phyloP scores from a whole-genome alignment of 2,888 invertebrate species.

The Sinhomidia bicolor region DNA sequence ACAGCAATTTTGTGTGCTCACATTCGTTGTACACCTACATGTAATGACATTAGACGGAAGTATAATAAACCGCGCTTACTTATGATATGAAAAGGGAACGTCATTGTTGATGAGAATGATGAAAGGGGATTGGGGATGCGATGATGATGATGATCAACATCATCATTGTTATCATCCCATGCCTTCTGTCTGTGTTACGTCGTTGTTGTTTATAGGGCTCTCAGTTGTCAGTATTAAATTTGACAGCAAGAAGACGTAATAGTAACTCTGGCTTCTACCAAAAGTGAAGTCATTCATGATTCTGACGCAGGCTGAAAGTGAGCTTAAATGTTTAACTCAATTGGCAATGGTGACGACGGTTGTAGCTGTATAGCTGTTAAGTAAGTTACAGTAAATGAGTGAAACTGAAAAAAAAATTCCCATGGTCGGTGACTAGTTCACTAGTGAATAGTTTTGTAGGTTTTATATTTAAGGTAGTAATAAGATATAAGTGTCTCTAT shows the following conservation, averaged over 20 bases:
- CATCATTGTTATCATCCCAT: conserved; percentile 69
- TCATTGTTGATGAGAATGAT: conserved; percentile 44
- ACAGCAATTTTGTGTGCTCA: neutral
- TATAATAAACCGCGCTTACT: conserved; percentile 65
- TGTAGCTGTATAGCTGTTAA: neutral
- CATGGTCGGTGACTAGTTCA: conserved; percentile 55
- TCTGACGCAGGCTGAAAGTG: conserved; percentile 46
- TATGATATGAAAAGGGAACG: conserved; percentile 69
- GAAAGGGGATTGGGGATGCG: conserved; percentile 30
- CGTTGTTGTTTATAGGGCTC: conserved; percentile 59
- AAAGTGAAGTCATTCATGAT: conserved; percentile 52
- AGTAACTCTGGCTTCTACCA: conserved; percentile 49
- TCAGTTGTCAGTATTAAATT: conserved; percentile 67
- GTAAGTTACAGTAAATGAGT: conserved; percentile 52
- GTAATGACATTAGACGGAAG: conserved; percentile 61
- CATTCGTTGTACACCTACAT: neutral
- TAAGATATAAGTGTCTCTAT: neutral
- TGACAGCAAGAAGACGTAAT: conserved; percentile 68
- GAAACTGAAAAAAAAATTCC: conserved; percentile 58
- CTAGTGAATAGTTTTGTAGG: conserved; percentile 11
- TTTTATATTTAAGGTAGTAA: conserved; percentile 1
- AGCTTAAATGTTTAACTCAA: conserved; percentile 49
- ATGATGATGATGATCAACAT: too few species aligned
- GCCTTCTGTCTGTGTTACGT: conserved; percentile 64
- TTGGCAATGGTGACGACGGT: conserved; percentile 6